A percentile compares a stretch with the other conserved stretches of the same genome.
Evolutionary conservation across 2,888 invertebrate genomes (phyloP).

Genomic region (Taphrorychus bicolor): DNA sequence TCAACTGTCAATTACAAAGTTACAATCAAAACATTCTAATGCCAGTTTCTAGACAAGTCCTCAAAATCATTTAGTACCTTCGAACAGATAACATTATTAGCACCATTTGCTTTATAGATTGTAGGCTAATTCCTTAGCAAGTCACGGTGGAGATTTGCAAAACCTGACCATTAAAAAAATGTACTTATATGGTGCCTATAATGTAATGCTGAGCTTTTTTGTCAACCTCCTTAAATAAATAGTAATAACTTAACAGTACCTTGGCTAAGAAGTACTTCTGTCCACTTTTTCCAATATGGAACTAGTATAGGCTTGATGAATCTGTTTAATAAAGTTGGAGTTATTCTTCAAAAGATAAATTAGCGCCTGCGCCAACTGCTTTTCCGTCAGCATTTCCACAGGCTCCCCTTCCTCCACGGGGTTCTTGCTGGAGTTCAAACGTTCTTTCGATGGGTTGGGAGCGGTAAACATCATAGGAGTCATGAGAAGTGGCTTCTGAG

Average conservation of each 20-base stretch:
- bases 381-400: conserved; percentile 82
- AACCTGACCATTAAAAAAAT: too few relatives aligned
- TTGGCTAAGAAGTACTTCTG: conserved; percentile 20
- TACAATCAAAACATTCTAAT: too few relatives aligned
- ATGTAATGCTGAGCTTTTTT: too few relatives aligned
- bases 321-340: conserved; percentile 84
- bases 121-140: too few relatives aligned
- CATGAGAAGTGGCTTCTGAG: conserved; percentile 78
- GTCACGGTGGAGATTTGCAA: too few relatives aligned
- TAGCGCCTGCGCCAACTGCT: conserved; percentile 89
- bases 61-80: too few relatives aligned
- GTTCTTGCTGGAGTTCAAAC: conserved; percentile 18
- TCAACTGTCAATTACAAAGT: too few relatives aligned
- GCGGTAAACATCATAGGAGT: conserved; percentile 86
- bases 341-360: conserved; percentile 87
- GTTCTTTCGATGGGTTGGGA: conserved; percentile 53
- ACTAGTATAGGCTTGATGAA: conserved; percentile 92
- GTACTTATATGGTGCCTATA: too few relatives aligned
- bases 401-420: conserved; percentile 42
- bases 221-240: background rate
- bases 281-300: conserved; percentile 71
- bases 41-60: too few relatives aligned
- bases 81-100: too few relatives aligned
- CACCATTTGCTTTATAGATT: too few relatives aligned
- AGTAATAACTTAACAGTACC: background rate